Evolutionary conservation across 2,113 vertebrate genomes (phyloP).

Genomic region (Anoura caudifer): DNA sequence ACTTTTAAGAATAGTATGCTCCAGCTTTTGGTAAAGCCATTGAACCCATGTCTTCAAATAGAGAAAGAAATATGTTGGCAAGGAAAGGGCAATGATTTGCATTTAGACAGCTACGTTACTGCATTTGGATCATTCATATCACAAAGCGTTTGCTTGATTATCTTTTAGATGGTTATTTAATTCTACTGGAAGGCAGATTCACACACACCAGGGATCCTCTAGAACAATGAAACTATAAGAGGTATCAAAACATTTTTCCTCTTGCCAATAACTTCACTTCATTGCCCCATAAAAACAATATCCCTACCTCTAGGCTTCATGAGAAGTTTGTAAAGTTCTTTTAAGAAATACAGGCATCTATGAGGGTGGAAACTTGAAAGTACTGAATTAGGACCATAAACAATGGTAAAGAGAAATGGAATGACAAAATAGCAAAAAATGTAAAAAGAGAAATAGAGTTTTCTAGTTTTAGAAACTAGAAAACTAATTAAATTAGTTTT

Average conservation of each 20-base stretch:
- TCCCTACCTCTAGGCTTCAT: not conserved
- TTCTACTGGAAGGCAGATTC: not conserved
- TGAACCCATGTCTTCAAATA: not conserved
- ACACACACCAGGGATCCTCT: not conserved
- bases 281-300: not conserved
- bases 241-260: not conserved
- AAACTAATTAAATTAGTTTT: too few species aligned
- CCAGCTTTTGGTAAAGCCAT: not conserved
- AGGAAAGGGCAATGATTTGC: not conserved
- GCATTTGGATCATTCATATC: not conserved
- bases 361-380: not conserved
- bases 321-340: slow-evolving; percentile 14
- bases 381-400: not conserved
- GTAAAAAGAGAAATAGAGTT: not conserved
- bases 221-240: not conserved
- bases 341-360: not conserved
- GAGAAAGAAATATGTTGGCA: not conserved
- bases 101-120: not conserved
- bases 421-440: not conserved
- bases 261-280: slow-evolving; percentile 9
- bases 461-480: too few species aligned
- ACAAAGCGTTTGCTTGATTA: not conserved
- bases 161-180: not conserved
- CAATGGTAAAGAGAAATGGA: not conserved
- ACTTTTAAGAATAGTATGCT: not conserved